Conservation (phyloP, 2,888 invertebrate genomes). For the Dryomyza anilis region DNA sequence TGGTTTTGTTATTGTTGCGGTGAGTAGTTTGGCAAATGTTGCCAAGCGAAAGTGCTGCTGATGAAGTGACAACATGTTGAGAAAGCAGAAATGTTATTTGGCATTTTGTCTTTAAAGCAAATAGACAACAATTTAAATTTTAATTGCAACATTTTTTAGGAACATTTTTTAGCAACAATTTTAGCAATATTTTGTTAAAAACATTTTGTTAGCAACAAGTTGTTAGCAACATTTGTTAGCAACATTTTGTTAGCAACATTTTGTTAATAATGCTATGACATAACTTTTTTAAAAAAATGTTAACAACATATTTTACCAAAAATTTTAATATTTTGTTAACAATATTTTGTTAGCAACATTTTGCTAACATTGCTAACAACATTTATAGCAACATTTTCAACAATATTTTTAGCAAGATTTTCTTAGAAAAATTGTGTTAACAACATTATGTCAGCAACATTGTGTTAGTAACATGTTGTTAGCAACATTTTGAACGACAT, state of each 20-base stretch:
- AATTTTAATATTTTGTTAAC: neutral
- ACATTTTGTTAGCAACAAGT: too few relatives aligned
- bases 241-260: neutral
- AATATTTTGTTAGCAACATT: neutral
- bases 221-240: too few relatives aligned
- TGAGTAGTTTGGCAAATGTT: neutral
- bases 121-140: too few relatives aligned
- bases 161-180: too few relatives aligned
- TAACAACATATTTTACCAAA: neutral
- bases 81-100: neutral
- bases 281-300: neutral
- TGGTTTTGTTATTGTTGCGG: constrained; percentile 7
- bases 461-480: too few relatives aligned
- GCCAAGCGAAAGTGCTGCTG: neutral
- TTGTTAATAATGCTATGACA: neutral
- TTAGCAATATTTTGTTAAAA: neutral
- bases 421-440: too few relatives aligned
- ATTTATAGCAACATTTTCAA: too few relatives aligned
- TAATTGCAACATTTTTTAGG: too few relatives aligned
- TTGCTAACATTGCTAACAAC: neutral
- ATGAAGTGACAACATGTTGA: neutral
- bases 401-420: too few relatives aligned
- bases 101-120: too few relatives aligned
- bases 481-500: too few relatives aligned
- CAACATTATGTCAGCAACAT: too few relatives aligned